Evolutionary conservation across 2,113 vertebrate genomes (phyloP), one percentile per base, ranked within the genome.

Genomic region (Lota lota): DNA sequence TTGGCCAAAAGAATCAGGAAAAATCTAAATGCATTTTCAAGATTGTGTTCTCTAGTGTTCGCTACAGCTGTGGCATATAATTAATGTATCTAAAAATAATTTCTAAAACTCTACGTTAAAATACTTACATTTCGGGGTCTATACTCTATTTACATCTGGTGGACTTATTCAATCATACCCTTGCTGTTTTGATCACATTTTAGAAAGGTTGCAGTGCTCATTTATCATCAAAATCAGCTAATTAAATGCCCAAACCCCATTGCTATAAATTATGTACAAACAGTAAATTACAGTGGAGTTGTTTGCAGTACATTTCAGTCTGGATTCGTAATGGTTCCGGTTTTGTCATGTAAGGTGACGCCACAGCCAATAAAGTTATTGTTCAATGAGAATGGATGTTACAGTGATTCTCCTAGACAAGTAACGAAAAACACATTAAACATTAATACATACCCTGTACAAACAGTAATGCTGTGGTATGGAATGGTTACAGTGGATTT

Each of bases 401-500:
- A 62, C 24, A 33, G 22, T 33, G 61, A 24, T 62, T 62, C 17
- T 12, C 61, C 24, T 62, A n/a, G 2, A 62, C 14, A n/a, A 11
- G 24, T 18, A 20, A 60, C 17, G 54, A 67, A 16, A 65, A 53
- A 19, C 22, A 60, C 53, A 56, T 22, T 12, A 58, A 7, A n/a
- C 53, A 18, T 56, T 17, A 56, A 63, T 51, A 64, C n/a, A 64
- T 28, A 74, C 24, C 73, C 77, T 73, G 22, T 64, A 78, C 67
- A 82, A 72, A 12, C 71, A 72, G 56, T 18, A 57, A 71, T 24
- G 75, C 62, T 16, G 5, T 62, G 40, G 36, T 54, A 40, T 65
- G 82, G 84, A 86, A 88, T 88, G 82, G 80, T 78, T 69, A 19
- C 40, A 66, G 19, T 33, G 14, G 5, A 19, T 66, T 74, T 7